Evolutionary conservation across 2,113 vertebrate species (phyloP).

Genomic region (Macaca nemestrina): DNA sequence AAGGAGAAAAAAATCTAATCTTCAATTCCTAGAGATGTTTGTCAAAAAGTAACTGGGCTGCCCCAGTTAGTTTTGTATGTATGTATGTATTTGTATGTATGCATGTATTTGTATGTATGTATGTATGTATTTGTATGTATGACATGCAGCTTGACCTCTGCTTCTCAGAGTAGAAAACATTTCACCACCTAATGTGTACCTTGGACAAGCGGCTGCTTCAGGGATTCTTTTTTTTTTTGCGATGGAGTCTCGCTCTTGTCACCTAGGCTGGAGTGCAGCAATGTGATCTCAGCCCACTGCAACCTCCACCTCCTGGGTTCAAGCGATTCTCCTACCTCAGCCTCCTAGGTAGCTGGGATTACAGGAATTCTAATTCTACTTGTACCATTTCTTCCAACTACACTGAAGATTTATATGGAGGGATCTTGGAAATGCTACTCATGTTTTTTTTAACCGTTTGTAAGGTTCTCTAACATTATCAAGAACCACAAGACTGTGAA

Average conservation of each 20-base stretch:
- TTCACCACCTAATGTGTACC: not conserved
- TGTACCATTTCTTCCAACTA: slow-evolving; percentile 13
- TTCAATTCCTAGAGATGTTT: not conserved
- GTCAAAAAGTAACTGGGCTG: not conserved
- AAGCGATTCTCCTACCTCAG: too few species aligned
- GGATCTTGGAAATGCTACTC: slow-evolving; percentile 43
- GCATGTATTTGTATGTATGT: too few species aligned
- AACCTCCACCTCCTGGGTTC: too few species aligned
- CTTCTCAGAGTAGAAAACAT: not conserved
- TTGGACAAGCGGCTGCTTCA: not conserved
- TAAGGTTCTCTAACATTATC: slow-evolving; percentile 61
- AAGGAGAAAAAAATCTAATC: not conserved
- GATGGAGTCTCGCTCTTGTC: too few species aligned
- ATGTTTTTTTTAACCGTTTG: slow-evolving; percentile 22
- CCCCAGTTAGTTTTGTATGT: too few species aligned
- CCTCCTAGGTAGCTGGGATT: too few species aligned
- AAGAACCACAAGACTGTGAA: slow-evolving; percentile 32
- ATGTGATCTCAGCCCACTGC: too few species aligned
- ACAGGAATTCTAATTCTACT: not conserved
- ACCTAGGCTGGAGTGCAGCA: too few species aligned
- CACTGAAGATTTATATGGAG: slow-evolving; percentile 19
- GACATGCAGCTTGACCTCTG: not conserved
- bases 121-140: too few species aligned
- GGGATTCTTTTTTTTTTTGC: not conserved
- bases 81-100: too few species aligned